phyloP scores from a whole-genome alignment of 1,140 invertebrate species.

The Paraescarpia echinospica region DNA sequence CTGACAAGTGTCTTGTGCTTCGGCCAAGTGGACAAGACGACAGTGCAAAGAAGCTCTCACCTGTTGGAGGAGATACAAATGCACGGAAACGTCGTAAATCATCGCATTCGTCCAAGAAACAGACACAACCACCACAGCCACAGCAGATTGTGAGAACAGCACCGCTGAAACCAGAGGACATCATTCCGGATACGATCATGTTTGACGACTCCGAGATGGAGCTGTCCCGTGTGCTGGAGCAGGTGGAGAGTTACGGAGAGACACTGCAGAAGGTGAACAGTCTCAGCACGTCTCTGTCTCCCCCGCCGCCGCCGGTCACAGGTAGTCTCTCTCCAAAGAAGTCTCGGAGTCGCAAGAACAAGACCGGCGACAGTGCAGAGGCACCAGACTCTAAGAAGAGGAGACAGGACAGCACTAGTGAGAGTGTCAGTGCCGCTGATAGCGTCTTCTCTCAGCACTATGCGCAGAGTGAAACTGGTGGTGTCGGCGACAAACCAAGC shows the following conservation, averaged over 20 bases:
- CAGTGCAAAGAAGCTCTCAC: not conserved
- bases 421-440: not conserved
- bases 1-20: not conserved
- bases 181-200: constrained; percentile 43
- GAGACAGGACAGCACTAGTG: constrained; percentile 12
- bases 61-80: not conserved
- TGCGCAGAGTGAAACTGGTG: not conserved
- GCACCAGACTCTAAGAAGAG: constrained; percentile 13
- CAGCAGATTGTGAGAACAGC: not conserved
- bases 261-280: constrained; percentile 21
- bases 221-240: constrained; percentile 47
- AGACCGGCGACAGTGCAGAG: constrained; percentile 8
- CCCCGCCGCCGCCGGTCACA: not conserved
- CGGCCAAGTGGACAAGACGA: not conserved
- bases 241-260: constrained; percentile 46
- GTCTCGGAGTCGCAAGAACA: not conserved
- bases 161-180: not conserved
- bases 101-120: not conserved
- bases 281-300: not conserved
- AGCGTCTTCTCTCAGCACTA: not conserved
- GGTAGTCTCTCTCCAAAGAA: constrained; percentile 2
- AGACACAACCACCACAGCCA: not conserved
- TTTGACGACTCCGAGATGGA: constrained; percentile 48
- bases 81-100: not conserved
- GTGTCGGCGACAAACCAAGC: not conserved